phyloP scores from a whole-genome alignment of 2,113 vertebrate genomes.

The Ovis canadensis region DNA sequence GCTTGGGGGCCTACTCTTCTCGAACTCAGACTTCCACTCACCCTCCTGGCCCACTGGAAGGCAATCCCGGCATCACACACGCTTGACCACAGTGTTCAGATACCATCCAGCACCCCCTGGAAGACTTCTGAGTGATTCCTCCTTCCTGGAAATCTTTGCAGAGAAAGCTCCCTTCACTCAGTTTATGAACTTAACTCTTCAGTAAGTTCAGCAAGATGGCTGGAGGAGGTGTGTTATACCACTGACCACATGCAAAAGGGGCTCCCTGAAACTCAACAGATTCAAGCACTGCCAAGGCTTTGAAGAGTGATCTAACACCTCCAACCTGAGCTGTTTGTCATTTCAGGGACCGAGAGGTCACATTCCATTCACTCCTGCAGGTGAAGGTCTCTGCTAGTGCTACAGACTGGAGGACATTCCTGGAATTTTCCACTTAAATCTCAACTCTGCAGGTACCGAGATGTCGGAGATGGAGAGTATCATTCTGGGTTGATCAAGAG shows the following conservation, averaged over 20 bases:
- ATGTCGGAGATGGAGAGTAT: neutral
- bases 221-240: neutral
- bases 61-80: neutral
- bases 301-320: neutral
- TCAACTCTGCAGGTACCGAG: constrained; percentile 1
- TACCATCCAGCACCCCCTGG: neutral
- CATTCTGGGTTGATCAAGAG: neutral
- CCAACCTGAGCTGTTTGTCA: neutral
- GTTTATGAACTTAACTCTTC: neutral
- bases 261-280: neutral
- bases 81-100: neutral
- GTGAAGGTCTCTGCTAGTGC: neutral
- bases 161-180: neutral
- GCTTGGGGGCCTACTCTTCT: neutral
- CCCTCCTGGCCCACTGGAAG: neutral
- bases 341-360: neutral
- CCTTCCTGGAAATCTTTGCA: neutral
- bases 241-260: neutral
- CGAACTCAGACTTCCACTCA: neutral
- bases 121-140: neutral
- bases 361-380: neutral
- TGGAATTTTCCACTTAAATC: constrained; percentile 40
- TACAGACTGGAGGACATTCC: neutral
- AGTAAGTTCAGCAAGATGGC: neutral
- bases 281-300: neutral